Evolutionary conservation across 2,113 vertebrate species (phyloP).

Genomic region (Indicator maculatus): DNA sequence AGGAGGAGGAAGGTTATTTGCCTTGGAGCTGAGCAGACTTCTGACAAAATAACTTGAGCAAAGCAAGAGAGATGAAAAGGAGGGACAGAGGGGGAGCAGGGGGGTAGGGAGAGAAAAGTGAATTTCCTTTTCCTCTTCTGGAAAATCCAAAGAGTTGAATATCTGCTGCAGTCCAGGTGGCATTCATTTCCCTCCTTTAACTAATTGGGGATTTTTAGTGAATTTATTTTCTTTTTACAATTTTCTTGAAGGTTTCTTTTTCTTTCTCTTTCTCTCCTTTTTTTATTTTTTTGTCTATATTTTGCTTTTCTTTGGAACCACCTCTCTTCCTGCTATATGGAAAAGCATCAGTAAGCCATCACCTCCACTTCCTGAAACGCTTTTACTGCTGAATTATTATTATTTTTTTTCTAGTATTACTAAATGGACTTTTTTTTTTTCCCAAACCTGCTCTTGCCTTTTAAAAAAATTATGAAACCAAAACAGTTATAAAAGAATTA

Average conservation of each 20-base stretch:
- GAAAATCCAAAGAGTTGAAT: slow-evolving; percentile 60
- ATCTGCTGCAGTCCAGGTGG: slow-evolving; percentile 62
- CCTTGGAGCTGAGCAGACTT: slow-evolving; percentile 50
- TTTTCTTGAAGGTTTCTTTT: slow-evolving; percentile 36
- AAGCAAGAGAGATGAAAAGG: slow-evolving; percentile 68
- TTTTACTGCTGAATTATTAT: not conserved
- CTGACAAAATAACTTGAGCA: slow-evolving; percentile 63
- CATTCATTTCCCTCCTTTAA: slow-evolving; percentile 57
- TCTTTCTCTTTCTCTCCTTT: not conserved
- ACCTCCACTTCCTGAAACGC: slow-evolving; percentile 38
- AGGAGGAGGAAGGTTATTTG: slow-evolving; percentile 49
- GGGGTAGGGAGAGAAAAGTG: slow-evolving; percentile 30
- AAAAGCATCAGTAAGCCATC: slow-evolving; percentile 38
- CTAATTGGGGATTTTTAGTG: slow-evolving; percentile 59
- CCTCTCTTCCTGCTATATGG: slow-evolving; percentile 27
- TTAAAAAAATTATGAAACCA: not conserved
- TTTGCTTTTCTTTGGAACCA: slow-evolving; percentile 51
- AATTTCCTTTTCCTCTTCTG: slow-evolving; percentile 23
- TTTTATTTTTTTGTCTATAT: not conserved
- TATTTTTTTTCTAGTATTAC: not conserved
- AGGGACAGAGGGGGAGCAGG: not conserved
- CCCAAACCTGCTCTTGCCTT: not conserved
- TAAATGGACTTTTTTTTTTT: not conserved
- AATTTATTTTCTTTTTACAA: slow-evolving; percentile 18
- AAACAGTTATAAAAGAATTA: not conserved